Evolutionary conservation across 2,113 vertebrate genomes (phyloP), one percentile per base, ranked within the genome.

Genomic region (Oreotrochilus melanogaster): DNA sequence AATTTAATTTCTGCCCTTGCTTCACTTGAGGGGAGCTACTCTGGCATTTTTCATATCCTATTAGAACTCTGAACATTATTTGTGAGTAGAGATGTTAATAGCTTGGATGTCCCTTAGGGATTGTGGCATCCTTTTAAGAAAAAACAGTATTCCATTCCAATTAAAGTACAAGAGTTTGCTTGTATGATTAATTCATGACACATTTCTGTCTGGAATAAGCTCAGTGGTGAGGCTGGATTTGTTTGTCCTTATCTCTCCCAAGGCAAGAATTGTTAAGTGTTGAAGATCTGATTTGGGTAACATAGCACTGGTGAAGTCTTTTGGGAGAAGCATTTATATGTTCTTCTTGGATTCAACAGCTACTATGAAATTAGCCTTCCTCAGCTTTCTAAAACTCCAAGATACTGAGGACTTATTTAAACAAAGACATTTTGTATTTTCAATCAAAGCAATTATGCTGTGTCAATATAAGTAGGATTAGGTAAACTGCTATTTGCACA

Each of bases 121-220:
- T 78, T 92, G 65, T 71, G 42, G 62, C 79, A 82, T 90, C 85
- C 91, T 89, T 94, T 86, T 93, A 74, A 71, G 82, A 61, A 74
- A 92, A 85, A 80, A 8, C 39, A 74, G 72, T 74, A 45, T 94
- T 96, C 82, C 17, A 48, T 92, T 94, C 82, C 86, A 76, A 54
- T 47, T 92, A 80, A 89, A 64, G 62, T 76, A 85, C 82, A 81
- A 66, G 93, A 54, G 53, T 91, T 94, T 82, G 80, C 73, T 92
- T 89, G 64, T 88, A 89, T 95, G 85, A 96, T 96, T 97, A 93
- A 96, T 96, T 97, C 72, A 96, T 95, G 70, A 86, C 39, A 35
- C 35, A 60, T 58, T 93, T 94, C 76, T 95, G 87, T 72, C 88
- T 81, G 62, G 86, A 88, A 74, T 80, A 93, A 66, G 84, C 57